Conservation (phyloP, 2,888 invertebrate genomes). For the Petrophora chlorosata region DNA sequence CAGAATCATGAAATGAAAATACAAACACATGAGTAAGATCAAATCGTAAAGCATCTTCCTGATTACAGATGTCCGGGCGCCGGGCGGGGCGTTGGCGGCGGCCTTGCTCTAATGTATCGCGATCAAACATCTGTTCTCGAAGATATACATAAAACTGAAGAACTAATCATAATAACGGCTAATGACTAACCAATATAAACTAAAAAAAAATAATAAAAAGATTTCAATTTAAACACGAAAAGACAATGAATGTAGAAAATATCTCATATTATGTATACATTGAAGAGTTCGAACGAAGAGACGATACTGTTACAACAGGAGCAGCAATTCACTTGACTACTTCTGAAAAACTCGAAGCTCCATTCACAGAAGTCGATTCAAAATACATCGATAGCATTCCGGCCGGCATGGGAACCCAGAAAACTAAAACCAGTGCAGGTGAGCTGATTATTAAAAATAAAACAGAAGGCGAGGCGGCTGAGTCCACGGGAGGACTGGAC, state of each 20-base stretch:
- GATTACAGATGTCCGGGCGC: no score
- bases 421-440: constrained; percentile 55
- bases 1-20: constrained; percentile 35
- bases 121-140: constrained; percentile 12
- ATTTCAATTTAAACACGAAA: no score
- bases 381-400: constrained; percentile 39
- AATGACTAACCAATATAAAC: constrained; percentile 5
- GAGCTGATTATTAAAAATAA: constrained; percentile 64
- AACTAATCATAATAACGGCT: constrained; percentile 1
- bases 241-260: constrained; percentile 4
- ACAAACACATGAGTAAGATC: constrained; percentile 31
- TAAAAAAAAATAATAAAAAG: no score
- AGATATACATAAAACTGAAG: constrained; percentile 6
- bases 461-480: constrained; percentile 54
- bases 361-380: constrained; percentile 14
- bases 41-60: constrained; percentile 31
- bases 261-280: constrained; percentile 3
- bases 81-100: no score
- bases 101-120: constrained; percentile 25
- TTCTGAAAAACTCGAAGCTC: constrained; percentile 17
- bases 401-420: constrained; percentile 45
- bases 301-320: constrained; percentile 6
- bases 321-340: constrained; percentile 29
- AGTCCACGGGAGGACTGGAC: constrained; percentile 51
- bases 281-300: constrained; percentile 8